Evolutionary conservation across 1,140 invertebrate genomes (phyloP).

Genomic region (Ostrea edulis): DNA sequence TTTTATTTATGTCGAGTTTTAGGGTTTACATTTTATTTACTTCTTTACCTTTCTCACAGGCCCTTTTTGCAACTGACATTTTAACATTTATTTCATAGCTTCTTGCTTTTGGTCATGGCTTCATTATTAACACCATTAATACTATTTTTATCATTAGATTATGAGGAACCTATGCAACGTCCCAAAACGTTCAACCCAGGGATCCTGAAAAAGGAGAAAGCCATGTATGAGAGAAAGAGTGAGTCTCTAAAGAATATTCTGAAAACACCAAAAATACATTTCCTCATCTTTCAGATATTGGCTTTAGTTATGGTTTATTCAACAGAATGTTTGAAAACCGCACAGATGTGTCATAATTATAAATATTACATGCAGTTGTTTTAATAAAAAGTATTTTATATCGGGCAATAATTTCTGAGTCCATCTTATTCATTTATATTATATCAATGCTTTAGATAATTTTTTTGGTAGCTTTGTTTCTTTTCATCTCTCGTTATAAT

Average conservation of each 20-base stretch:
- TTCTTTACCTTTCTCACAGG: background rate
- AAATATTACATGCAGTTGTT: too few relatives aligned
- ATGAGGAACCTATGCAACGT: constrained; percentile 35
- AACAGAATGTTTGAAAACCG: too few relatives aligned
- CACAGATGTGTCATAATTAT: too few relatives aligned
- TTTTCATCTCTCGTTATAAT: too few relatives aligned
- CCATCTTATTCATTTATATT: too few relatives aligned
- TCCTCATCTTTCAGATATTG: too few relatives aligned
- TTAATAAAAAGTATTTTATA: too few relatives aligned
- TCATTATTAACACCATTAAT: background rate
- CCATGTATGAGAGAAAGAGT: constrained; percentile 28
- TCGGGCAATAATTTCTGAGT: too few relatives aligned
- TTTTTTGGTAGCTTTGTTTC: too few relatives aligned
- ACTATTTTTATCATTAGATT: constrained; percentile 23
- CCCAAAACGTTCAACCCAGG: constrained; percentile 40
- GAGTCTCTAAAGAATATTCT: background rate
- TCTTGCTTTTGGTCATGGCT: background rate
- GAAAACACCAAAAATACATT: background rate
- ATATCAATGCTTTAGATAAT: too few relatives aligned
- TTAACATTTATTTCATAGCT: background rate
- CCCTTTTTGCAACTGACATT: background rate
- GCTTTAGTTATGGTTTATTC: too few relatives aligned
- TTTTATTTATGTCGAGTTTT: background rate
- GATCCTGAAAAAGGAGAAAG: constrained; percentile 37
- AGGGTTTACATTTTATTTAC: background rate